phyloP scores from a whole-genome alignment of 2,797 vertebrate genomes.

The Pipistrellus pygmaeus region DNA sequence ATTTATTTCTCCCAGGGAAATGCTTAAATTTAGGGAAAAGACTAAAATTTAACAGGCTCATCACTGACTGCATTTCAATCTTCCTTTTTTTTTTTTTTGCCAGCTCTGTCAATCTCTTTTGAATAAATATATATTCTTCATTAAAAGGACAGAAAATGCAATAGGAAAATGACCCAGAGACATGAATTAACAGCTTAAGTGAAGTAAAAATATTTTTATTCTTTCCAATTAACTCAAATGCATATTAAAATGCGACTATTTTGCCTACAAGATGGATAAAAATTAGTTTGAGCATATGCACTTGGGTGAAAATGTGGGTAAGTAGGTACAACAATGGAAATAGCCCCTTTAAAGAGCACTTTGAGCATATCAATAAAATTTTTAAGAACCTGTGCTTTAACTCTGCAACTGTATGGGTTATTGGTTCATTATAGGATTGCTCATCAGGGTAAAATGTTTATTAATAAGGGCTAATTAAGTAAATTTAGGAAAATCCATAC shows the following conservation, averaged over 20 bases:
- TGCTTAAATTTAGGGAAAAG: conserved; percentile 44
- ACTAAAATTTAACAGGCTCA: conserved; percentile 44
- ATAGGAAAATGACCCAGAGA: conserved; percentile 34
- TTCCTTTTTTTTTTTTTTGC: background rate
- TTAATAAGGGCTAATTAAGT: background rate
- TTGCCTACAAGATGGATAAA: conserved; percentile 10
- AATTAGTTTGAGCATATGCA: background rate
- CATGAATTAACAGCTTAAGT: conserved; percentile 30
- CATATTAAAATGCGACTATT: background rate
- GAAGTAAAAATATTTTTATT: conserved; percentile 46
- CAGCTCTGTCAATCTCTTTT: background rate
- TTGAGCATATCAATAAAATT: background rate
- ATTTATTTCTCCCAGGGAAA: conserved; percentile 50
- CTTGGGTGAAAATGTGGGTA: background rate
- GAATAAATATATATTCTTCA: conserved; percentile 53
- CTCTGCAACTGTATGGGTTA: background rate
- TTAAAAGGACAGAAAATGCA: conserved; percentile 57
- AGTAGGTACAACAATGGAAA: conserved; percentile 9
- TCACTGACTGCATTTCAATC: conserved; percentile 35
- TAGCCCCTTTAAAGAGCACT: background rate
- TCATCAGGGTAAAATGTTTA: background rate
- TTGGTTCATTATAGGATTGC: background rate
- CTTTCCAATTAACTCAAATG: conserved; percentile 43
- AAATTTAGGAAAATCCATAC: background rate
- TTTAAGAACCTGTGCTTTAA: conserved; percentile 14